Evolutionary conservation across 2,797 vertebrate species (phyloP).

Genomic region (Helarctos malayanus): DNA sequence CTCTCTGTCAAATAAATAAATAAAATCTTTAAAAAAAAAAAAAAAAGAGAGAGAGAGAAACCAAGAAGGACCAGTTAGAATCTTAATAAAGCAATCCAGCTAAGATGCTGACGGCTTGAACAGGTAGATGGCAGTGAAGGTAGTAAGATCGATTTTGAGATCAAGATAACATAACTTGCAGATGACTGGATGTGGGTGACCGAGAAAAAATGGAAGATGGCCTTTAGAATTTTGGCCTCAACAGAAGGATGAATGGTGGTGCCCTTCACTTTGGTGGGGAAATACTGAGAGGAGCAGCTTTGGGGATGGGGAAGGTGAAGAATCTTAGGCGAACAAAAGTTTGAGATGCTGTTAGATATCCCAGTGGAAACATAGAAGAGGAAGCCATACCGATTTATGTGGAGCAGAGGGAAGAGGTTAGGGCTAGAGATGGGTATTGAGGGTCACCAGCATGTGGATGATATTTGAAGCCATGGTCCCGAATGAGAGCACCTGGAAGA

Average conservation of each 20-base stretch:
- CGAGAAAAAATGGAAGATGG: not conserved
- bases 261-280: not conserved
- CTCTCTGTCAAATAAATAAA: not conserved
- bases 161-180: not conserved
- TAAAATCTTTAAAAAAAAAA: not conserved
- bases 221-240: not conserved
- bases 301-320: not conserved
- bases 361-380: not conserved
- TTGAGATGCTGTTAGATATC: not conserved
- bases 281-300: not conserved
- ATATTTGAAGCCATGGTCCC: not conserved
- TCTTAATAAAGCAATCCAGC: not conserved
- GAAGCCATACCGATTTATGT: fast-evolving
- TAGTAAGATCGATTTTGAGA: not conserved
- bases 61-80: not conserved
- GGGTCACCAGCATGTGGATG: not conserved
- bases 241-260: not conserved
- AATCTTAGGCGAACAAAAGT: not conserved
- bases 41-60: not conserved
- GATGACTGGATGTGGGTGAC: not conserved
- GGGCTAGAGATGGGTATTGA: not conserved
- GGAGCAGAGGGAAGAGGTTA: not conserved
- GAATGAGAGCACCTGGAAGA: not conserved
- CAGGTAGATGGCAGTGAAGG: not conserved
- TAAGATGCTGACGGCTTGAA: not conserved